Evolutionary conservation across 2,113 vertebrate species (phyloP).

Genomic region (Alethe diademata): DNA sequence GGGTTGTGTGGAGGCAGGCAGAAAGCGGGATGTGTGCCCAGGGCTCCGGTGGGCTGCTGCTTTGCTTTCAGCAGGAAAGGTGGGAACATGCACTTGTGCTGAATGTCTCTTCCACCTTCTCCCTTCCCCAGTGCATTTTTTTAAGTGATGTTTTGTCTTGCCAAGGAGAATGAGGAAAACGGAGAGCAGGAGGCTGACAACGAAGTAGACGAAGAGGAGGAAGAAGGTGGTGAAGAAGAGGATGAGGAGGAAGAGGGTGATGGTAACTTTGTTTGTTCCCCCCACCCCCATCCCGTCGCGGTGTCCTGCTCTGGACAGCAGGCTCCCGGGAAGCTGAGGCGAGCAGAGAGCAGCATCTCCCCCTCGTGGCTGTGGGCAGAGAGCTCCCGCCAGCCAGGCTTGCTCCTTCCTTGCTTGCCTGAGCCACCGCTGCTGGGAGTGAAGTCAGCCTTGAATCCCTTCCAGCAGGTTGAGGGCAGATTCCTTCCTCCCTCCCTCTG

Average conservation of each 20-base stretch:
- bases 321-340: rapidly evolving
- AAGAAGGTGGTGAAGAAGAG: slow-evolving; percentile 80
- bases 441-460: slow-evolving; percentile 35
- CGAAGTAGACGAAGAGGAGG: slow-evolving; percentile 82
- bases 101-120: slow-evolving; percentile 21
- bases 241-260: slow-evolving; percentile 81
- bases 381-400: background rate
- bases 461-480: slow-evolving; percentile 50
- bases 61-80: background rate
- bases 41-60: background rate
- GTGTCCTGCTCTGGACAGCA: background rate
- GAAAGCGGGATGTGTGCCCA: rapidly evolving
- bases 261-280: slow-evolving; percentile 62
- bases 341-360: background rate
- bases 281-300: rapidly evolving
- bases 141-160: slow-evolving; percentile 66
- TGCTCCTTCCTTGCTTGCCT: rapidly evolving
- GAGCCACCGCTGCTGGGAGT: background rate
- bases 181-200: slow-evolving; percentile 82
- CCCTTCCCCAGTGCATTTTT: slow-evolving; percentile 20
- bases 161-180: slow-evolving; percentile 79
- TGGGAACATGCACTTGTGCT: background rate
- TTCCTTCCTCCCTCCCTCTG: slow-evolving; percentile 39
- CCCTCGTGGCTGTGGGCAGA: background rate
- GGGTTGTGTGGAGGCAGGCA: background rate